Conservation (phyloP, 2,113 vertebrate species). For the Trogon melanurus region DNA sequence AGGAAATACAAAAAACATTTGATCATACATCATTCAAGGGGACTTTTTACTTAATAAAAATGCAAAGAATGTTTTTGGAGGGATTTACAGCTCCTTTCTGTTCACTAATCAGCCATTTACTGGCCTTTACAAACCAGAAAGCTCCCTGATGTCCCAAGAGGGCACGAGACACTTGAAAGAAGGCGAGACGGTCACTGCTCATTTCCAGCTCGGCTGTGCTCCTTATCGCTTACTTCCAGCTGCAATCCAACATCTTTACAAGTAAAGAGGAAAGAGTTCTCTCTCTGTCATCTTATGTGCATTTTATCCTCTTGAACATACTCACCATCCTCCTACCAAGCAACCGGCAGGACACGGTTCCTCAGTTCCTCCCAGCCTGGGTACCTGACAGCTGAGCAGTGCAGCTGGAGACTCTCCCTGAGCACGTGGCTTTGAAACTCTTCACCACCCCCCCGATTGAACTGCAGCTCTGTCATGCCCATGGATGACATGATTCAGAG, state of each 20-base stretch:
- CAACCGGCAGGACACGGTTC: neutral
- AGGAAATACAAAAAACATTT: constrained; percentile 42
- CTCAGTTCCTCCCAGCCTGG: neutral
- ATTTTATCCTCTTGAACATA: neutral
- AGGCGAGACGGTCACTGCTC: neutral
- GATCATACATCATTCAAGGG: constrained; percentile 17
- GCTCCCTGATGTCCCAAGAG: constrained; percentile 1
- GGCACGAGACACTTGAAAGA: constrained; percentile 13
- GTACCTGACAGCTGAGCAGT: neutral
- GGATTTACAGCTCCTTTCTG: constrained; percentile 44
- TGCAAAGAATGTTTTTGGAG: constrained; percentile 35
- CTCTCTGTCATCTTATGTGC: neutral
- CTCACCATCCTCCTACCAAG: neutral
- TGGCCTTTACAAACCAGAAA: constrained; percentile 50
- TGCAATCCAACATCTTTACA: constrained; percentile 27
- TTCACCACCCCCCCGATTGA: neutral
- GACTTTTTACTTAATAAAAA: constrained; percentile 54
- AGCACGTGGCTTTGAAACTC: neutral
- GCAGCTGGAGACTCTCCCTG: neutral
- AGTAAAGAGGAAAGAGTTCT: neutral
- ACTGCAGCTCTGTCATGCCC: neutral
- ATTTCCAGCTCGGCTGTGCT: neutral
- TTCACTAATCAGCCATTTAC: constrained; percentile 53
- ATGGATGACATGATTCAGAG: neutral
- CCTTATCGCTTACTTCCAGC: constrained; percentile 49